phyloP scores from a whole-genome alignment of 2,888 invertebrate genomes.

The Rhamphomyia laevipes region DNA sequence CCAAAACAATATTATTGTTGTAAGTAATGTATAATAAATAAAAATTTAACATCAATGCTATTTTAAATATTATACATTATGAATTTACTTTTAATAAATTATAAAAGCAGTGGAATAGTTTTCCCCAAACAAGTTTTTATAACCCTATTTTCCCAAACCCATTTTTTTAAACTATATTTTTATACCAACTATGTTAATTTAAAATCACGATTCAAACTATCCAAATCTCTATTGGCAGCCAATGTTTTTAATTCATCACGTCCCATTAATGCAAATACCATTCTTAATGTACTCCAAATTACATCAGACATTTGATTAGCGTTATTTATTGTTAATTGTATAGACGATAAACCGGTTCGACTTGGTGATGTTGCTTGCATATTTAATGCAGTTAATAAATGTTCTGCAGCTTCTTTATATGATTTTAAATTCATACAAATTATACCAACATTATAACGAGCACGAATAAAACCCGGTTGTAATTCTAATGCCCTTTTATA shows the following conservation, averaged over 20 bases:
- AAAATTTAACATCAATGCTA: too few species aligned
- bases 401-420: slow-evolving; percentile 91
- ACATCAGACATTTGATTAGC: slow-evolving; percentile 69
- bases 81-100: too few species aligned
- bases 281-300: slow-evolving; percentile 86
- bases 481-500: slow-evolving; percentile 84
- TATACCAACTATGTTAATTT: too few species aligned
- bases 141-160: too few species aligned
- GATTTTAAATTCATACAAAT: slow-evolving; percentile 94
- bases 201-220: slow-evolving; percentile 47
- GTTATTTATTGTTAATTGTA: slow-evolving; percentile 25
- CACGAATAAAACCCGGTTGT: slow-evolving; percentile 91
- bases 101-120: too few species aligned
- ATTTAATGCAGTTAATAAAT: slow-evolving; percentile 84
- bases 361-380: slow-evolving; percentile 61
- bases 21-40: too few species aligned
- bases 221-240: slow-evolving; percentile 49
- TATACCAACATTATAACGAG: slow-evolving; percentile 95
- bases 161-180: too few species aligned
- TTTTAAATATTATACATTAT: too few species aligned
- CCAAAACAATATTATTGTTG: too few species aligned
- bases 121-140: too few species aligned
- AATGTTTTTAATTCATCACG: slow-evolving; percentile 49
- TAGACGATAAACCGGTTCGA: slow-evolving; percentile 41
- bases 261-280: slow-evolving; percentile 75